These are phyloP conservation scores for Magallana gigas DNA, from an alignment of 1,140 invertebrate genomes.

Conservation along the genomic window DNA sequence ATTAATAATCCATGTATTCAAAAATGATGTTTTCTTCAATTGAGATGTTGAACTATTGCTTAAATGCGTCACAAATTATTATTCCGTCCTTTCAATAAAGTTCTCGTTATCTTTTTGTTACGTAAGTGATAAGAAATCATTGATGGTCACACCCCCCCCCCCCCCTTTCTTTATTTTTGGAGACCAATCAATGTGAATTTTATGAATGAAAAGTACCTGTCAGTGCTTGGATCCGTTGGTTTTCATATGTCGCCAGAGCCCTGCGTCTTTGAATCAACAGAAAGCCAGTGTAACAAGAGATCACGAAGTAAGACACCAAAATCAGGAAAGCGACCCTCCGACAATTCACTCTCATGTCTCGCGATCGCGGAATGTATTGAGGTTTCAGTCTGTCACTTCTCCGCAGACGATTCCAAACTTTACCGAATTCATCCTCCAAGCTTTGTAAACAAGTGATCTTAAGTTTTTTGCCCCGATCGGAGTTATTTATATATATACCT, in stretches of 20 bases:
- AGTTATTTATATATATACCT: slow-evolving; percentile 34
- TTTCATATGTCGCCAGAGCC: slow-evolving; percentile 49
- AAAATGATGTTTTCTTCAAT: too few species aligned
- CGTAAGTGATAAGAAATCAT: too few species aligned
- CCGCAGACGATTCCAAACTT: background rate
- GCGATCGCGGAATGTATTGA: background rate
- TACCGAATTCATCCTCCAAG: background rate
- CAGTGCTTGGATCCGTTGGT: slow-evolving; percentile 49
- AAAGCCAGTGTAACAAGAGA: slow-evolving; percentile 78
- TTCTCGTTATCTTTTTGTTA: too few species aligned
- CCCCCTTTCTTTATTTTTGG: background rate
- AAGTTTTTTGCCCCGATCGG: background rate
- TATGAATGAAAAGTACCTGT: slow-evolving; percentile 51
- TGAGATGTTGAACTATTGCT: too few species aligned
- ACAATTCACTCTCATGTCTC: slow-evolving; percentile 68
- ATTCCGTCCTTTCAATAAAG: too few species aligned
- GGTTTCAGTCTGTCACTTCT: background rate
- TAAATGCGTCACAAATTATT: too few species aligned
- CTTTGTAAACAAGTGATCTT: background rate
- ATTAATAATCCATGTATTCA: too few species aligned
- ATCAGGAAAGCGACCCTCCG: slow-evolving; percentile 70
- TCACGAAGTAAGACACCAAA: slow-evolving; percentile 71
- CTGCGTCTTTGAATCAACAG: slow-evolving; percentile 68
- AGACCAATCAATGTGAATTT: background rate
- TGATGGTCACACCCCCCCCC: background rate